Evolutionary conservation across 2,888 invertebrate genomes (phyloP).

Genomic region (Patella ulyssiponensis): DNA sequence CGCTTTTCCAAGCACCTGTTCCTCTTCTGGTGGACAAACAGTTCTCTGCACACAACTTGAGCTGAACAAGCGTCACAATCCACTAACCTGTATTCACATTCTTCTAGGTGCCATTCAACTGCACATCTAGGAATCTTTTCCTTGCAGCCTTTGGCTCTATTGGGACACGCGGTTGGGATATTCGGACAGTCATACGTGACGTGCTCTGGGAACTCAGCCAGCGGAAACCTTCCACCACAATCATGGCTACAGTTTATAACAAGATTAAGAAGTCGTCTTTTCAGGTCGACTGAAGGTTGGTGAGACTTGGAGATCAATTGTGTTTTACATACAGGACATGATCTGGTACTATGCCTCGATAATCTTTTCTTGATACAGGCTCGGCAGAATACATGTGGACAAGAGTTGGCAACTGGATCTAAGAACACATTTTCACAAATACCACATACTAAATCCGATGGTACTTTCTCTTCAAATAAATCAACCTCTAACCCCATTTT

Average conservation of each 20-base stretch:
- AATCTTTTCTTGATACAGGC: conserved; percentile 44
- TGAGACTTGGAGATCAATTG: conserved; percentile 32
- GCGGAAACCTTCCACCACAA: conserved; percentile 48
- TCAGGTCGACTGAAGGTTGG: conserved; percentile 48
- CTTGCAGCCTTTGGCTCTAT: conserved; percentile 46
- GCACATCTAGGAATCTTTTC: conserved; percentile 49
- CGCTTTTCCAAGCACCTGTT: conserved; percentile 54
- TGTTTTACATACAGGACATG: conserved; percentile 49
- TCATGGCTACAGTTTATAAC: conserved; percentile 47
- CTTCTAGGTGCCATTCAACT: conserved; percentile 45
- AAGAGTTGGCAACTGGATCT: conserved; percentile 50
- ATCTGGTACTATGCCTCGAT: conserved; percentile 29
- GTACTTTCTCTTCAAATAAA: conserved; percentile 47
- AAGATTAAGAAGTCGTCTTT: conserved; percentile 47
- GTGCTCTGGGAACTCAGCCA: conserved; percentile 56
- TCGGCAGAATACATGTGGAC: conserved; percentile 55
- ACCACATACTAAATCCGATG: conserved; percentile 48
- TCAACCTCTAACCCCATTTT: conserved; percentile 51
- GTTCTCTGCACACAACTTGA: conserved; percentile 46
- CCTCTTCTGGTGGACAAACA: conserved; percentile 57
- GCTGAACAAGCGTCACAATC: conserved; percentile 58
- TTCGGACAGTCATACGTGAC: conserved; percentile 49
- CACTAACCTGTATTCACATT: conserved; percentile 53
- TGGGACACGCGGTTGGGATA: conserved; percentile 49
- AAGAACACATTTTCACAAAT: conserved; percentile 54